Base-by-base conservation (phyloP, 2,888 invertebrate genomes). In the Leptodirus hochenwartii region DNA sequence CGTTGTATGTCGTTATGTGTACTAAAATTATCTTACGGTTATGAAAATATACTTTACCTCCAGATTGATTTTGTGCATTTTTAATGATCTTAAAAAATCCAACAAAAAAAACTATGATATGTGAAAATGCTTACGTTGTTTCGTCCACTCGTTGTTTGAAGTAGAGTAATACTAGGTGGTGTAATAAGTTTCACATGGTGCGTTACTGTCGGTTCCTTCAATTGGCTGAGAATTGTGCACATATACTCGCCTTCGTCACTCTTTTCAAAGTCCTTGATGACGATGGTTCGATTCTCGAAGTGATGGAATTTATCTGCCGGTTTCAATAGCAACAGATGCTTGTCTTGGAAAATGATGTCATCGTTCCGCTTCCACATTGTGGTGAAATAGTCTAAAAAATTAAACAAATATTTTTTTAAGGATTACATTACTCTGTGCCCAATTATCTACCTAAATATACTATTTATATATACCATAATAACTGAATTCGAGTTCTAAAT, bases 211-310 rank as follows among this genome's bases (percentile, higher is more conserved):
- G 23, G 30, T 6, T n/a, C n/a, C n/a, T n/a, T n/a, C n/a, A n/a
- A n/a, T n/a, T n/a, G n/a, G n/a, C n/a, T 32, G 6, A 48, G 30
- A 4, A 49, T 34, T 14, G 37, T 33, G 37, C 53, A 53, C 2
- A 40, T 38, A 39, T 51, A 53, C 4, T 37, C 35, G 8, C 49
- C 52, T 17, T 30, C 44, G 36, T 52, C 52, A n/a, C n/a, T n/a
- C 1, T 31, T 23, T 3, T 30, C 33, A 8, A 9, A 9, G n/a
- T 34, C 31, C 4, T 34, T 27, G 28, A 37, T 34, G 4, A 22
- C n/a, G n/a, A 37, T 13, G n/a, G 34, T 29, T 5, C 26, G 33
- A 12, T 13, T 22, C 10, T 32, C 22, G 2, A 14, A 10, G 2
- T 36, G 28, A 2, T 12, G 4, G 17, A 30, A 37, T 17, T 32